These are phyloP conservation scores for Caerostris darwini DNA, from an alignment of 1,140 invertebrate genomes.

Conservation along the genomic window DNA sequence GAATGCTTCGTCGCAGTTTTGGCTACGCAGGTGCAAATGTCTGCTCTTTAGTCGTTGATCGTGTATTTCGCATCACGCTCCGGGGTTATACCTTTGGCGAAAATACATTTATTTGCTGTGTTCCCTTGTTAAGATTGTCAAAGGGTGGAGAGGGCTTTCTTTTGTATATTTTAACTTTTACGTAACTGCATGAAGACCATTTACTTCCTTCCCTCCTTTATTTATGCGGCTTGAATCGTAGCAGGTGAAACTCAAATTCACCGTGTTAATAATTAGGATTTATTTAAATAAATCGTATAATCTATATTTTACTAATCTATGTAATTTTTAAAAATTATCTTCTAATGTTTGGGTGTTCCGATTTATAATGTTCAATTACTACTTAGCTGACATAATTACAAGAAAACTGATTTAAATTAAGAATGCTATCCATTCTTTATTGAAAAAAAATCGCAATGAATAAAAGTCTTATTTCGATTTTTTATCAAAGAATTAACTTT, in stretches of 20 bases:
- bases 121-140: constrained; percentile 29
- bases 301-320: neutral
- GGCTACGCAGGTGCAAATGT: constrained; percentile 44
- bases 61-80: constrained; percentile 42
- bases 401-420: no score
- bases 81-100: neutral
- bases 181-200: constrained; percentile 20
- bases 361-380: neutral
- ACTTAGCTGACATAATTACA: no score
- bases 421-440: neutral
- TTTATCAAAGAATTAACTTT: neutral
- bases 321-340: neutral
- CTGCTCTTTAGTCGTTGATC: constrained; percentile 12
- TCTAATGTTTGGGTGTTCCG: neutral
- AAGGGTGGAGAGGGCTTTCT: constrained; percentile 51
- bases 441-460: neutral
- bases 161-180: constrained; percentile 4
- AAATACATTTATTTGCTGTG: neutral
- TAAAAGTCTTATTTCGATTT: neutral
- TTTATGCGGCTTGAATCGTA: neutral
- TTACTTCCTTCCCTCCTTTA: neutral
- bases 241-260: constrained; percentile 59
- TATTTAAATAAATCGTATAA: neutral
- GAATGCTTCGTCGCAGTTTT: constrained; percentile 34
- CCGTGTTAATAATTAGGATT: constrained; percentile 11